Evolutionary conservation across 2,888 invertebrate species (phyloP), one percentile per base, ranked within the genome.

Genomic region (Xestia ashworthii): DNA sequence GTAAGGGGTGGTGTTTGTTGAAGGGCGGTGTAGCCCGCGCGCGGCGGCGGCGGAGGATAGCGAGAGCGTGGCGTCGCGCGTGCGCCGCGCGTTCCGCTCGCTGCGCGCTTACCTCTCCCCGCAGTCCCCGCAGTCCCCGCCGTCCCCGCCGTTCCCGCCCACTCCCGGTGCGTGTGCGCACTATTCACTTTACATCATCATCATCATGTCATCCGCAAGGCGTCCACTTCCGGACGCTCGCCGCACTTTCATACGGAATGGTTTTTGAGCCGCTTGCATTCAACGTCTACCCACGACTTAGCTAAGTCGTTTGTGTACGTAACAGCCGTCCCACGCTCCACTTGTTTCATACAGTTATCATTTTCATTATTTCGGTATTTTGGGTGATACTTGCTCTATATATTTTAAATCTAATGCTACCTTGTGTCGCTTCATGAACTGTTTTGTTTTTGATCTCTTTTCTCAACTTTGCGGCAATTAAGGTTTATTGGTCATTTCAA

Each of bases 71-170:
- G 94, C 92, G 83, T 92, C 92, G 89, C 95, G 95, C 83, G 89
- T 96, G 86, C 95, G 95, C 3, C 95, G 96, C 88, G 95, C 93
- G 84, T 93, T 96, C 86, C 94, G 94, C 87, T 92, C 95, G 83
- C 94, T 96, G 83, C 93, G 92, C 84, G 91, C 90, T 78, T 91
- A 92, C 82, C 90, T 94, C 87, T 89, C 92, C 78, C 91, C 93
- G 86, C 87, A n/a, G 58, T 89, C 92, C 78, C 91, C 93, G 86
- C 87, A n/a, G 58, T n/a, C 68, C 68, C 67, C 73, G 50, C 14
- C 22, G 65, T 1, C 69, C 68, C 53, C 72, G 19, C 19, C n/a
- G 69, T 87, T 92, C 76, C 91, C 93, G 86, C 88, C 89, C 87
- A 75, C 88, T 81, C 87, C 91, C 89, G 94, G 94, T 94, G 94